Conservation (phyloP, 2,797 vertebrate genomes). For the Typhlichthys eigenmanni region DNA sequence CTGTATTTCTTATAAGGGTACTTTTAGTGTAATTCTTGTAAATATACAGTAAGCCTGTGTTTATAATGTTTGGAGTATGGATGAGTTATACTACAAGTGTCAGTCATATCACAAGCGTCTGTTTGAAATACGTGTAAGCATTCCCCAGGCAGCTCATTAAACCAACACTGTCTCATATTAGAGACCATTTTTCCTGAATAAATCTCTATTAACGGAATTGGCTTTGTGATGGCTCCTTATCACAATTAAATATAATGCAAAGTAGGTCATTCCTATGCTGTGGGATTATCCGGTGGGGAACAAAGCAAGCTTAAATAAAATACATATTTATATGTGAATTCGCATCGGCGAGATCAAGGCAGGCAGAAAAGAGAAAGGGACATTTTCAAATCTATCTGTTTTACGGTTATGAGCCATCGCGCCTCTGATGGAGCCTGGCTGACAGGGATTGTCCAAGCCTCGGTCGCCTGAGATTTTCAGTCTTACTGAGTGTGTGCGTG, state of each 20-base stretch:
- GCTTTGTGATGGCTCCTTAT: constrained; percentile 38
- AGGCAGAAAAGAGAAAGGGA: constrained; percentile 14
- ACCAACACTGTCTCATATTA: constrained; percentile 52
- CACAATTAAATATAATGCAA: constrained; percentile 37
- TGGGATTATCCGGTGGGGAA: constrained; percentile 29
- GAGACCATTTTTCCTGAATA: constrained; percentile 51
- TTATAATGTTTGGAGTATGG: constrained; percentile 20
- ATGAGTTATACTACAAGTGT: constrained; percentile 44
- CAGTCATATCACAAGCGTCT: constrained; percentile 53
- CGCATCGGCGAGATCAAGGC: constrained; percentile 23
- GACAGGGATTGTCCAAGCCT: constrained; percentile 32
- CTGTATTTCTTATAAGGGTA: constrained; percentile 5
- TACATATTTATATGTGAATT: constrained; percentile 22
- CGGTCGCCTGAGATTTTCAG: constrained; percentile 27
- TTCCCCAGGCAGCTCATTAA: constrained; percentile 55
- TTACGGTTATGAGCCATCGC: constrained; percentile 24
- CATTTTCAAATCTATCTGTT: constrained; percentile 20
- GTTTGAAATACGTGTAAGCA: constrained; percentile 42
- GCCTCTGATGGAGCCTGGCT: constrained; percentile 32
- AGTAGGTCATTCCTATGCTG: constrained; percentile 22
- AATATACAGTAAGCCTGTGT: constrained; percentile 23
- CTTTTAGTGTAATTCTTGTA: constrained; percentile 15
- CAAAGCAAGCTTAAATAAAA: constrained; percentile 15
- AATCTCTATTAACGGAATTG: constrained; percentile 51
- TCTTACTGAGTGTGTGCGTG: neutral